phyloP scores from a whole-genome alignment of 2,113 vertebrate genomes.

The Globicephala melas region DNA sequence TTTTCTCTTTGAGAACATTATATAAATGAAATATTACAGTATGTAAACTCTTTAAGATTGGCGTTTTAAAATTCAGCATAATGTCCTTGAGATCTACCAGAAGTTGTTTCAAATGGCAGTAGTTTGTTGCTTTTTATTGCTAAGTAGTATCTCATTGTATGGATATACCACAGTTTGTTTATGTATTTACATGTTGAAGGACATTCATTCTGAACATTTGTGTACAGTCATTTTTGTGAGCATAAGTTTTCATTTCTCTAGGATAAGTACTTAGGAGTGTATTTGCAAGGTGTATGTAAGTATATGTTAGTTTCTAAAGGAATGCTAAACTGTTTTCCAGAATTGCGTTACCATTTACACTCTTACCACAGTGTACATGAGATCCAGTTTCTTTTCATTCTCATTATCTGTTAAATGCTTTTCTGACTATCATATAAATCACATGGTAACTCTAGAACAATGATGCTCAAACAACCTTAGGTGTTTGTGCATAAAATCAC shows the following conservation, averaged over 20 bases:
- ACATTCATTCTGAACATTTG: background rate
- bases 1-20: background rate
- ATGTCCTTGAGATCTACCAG: background rate
- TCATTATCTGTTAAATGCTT: background rate
- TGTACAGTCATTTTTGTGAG: background rate
- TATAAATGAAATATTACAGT: background rate
- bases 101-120: background rate
- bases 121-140: background rate
- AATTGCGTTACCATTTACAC: background rate
- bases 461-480: background rate
- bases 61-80: background rate
- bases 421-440: background rate
- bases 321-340: background rate
- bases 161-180: background rate
- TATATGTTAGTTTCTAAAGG: background rate
- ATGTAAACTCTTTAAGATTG: background rate
- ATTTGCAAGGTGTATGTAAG: background rate
- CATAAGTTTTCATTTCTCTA: background rate
- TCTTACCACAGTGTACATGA: background rate
- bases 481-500: background rate
- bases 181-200: background rate
- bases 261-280: background rate
- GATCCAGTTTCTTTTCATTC: background rate
- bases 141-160: background rate
- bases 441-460: background rate